These are phyloP conservation scores for Syritta pipiens DNA, from an alignment of 2,888 invertebrate species.

Conservation along the genomic window DNA sequence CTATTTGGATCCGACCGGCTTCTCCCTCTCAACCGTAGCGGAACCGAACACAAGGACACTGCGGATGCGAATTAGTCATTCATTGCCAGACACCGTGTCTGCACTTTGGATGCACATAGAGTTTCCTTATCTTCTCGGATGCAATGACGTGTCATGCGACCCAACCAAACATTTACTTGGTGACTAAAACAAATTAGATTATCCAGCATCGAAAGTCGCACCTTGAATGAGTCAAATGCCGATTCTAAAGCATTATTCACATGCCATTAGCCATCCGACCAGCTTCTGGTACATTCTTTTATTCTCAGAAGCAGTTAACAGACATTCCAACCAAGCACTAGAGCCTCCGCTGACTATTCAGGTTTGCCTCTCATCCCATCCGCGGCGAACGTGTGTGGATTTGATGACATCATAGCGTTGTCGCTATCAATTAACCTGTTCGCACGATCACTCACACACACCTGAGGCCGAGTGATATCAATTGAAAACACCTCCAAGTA, in stretches of 20 bases:
- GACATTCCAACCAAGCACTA: conserved; percentile 3
- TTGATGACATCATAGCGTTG: conserved; percentile 58
- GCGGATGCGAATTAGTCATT: no score
- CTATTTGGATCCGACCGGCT: no score
- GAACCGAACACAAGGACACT: no score
- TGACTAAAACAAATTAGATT: no score
- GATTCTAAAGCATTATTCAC: conserved; percentile 5
- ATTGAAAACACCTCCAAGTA: not conserved
- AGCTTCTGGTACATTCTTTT: conserved; percentile 6
- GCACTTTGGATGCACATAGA: no score
- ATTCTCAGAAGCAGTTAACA: conserved; percentile 34
- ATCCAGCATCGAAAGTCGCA: no score
- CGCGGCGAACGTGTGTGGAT: conserved; percentile 28
- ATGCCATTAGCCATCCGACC: not conserved
- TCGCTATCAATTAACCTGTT: conserved; percentile 30
- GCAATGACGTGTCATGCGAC: no score
- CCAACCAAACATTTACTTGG: no score
- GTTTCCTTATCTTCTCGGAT: no score
- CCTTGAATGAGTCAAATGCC: no score
- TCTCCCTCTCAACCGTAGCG: no score
- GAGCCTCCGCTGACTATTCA: not conserved
- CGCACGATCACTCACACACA: conserved; percentile 33
- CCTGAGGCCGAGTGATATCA: conserved; percentile 15
- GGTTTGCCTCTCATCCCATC: conserved; percentile 27
- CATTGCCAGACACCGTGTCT: no score